A percentile compares a stretch with the other conserved stretches of the same genome.
phyloP scores from a whole-genome alignment of 2,888 invertebrate species.

The Lottia gigantea region DNA sequence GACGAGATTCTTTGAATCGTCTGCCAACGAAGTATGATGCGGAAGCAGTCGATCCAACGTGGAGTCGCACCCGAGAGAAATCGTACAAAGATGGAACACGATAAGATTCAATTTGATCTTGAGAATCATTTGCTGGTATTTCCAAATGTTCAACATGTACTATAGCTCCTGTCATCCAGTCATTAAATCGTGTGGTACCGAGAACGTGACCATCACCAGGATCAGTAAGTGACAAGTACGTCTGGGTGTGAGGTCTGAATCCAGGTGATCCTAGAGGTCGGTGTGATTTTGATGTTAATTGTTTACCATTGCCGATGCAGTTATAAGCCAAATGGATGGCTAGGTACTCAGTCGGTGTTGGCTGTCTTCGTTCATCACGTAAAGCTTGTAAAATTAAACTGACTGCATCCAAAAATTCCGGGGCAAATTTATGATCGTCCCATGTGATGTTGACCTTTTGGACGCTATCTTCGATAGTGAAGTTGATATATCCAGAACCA shows the following conservation, averaged over 20 bases:
- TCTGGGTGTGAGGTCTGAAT: conserved; percentile 45
- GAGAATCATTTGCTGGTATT: conserved; percentile 37
- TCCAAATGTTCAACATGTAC: conserved; percentile 52
- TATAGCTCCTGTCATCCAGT: conserved; percentile 49
- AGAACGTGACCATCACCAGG: conserved; percentile 49
- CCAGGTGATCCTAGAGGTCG: conserved; percentile 43
- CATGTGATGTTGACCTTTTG: conserved; percentile 32
- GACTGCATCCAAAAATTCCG: conserved; percentile 27
- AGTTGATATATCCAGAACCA: conserved; percentile 21
- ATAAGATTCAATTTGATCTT: conserved; percentile 45
- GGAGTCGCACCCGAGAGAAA: conserved; percentile 44
- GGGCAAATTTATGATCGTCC: conserved; percentile 26
- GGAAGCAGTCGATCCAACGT: conserved; percentile 44
- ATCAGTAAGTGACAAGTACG: conserved; percentile 49
- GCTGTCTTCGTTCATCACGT: conserved; percentile 33
- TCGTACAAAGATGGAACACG: conserved; percentile 45
- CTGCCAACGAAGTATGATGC: conserved; percentile 47
- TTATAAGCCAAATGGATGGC: conserved; percentile 36
- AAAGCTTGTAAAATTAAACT: conserved; percentile 28
- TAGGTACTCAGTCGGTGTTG: conserved; percentile 35
- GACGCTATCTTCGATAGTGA: conserved; percentile 26
- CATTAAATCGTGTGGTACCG: conserved; percentile 44
- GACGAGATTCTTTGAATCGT: conserved; percentile 42
- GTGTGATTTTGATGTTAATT: conserved; percentile 18
- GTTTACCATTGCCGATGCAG: conserved; percentile 26